Percentiles rank a stretch among this genome's conserved stretches.
phyloP scores from a whole-genome alignment of 2,888 invertebrate species.

The Acrobeloides nanus region DNA sequence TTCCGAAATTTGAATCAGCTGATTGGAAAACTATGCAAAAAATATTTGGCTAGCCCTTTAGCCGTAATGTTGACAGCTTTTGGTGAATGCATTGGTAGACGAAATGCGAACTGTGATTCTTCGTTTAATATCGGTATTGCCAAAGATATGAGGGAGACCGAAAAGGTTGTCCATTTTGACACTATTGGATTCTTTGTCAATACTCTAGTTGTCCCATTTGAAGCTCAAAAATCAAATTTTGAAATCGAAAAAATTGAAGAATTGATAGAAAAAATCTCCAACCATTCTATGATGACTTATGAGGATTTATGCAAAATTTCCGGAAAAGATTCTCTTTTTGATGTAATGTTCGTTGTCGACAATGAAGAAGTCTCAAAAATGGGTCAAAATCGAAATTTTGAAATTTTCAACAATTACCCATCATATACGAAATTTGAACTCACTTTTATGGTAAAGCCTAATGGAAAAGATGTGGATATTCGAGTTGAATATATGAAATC shows the following conservation, averaged over 20 bases:
- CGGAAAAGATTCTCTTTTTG: slow-evolving; percentile 16
- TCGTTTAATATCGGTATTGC: slow-evolving; percentile 16
- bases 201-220: slow-evolving; percentile 11
- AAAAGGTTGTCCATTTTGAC: neutral
- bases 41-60: too few species aligned
- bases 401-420: slow-evolving; percentile 5
- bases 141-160: slow-evolving; percentile 17
- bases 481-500: slow-evolving; percentile 11
- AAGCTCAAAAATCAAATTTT: too few species aligned
- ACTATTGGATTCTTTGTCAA: slow-evolving; percentile 20
- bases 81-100: too few species aligned
- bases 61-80: too few species aligned
- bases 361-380: slow-evolving; percentile 7
- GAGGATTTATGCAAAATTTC: slow-evolving; percentile 4
- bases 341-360: slow-evolving; percentile 27
- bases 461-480: slow-evolving; percentile 3
- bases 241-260: slow-evolving; percentile 2
- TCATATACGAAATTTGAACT: slow-evolving; percentile 15
- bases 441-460: slow-evolving; percentile 16
- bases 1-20: too few species aligned
- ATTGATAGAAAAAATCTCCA: neutral
- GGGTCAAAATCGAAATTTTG: slow-evolving; percentile 4
- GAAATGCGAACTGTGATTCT: too few species aligned
- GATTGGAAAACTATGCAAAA: too few species aligned
- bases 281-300: slow-evolving; percentile 3